These are phyloP conservation scores for Sander lucioperca DNA, from an alignment of 2,113 vertebrate species.

Conservation along the genomic window DNA sequence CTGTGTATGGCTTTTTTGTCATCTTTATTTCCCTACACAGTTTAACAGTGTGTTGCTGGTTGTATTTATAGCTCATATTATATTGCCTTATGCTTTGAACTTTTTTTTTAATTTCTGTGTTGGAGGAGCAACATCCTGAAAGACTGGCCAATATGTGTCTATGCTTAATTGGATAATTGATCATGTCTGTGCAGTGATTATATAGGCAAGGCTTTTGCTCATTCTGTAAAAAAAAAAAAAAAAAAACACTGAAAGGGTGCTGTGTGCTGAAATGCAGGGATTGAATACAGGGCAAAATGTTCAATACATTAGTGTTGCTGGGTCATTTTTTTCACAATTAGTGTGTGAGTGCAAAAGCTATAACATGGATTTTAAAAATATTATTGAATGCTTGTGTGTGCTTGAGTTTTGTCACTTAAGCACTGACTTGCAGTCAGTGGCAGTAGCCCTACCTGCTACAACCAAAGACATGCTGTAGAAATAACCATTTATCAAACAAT, in stretches of 20 bases:
- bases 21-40: neutral
- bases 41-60: neutral
- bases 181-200: neutral
- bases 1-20: too few relatives aligned
- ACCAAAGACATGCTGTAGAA: neutral
- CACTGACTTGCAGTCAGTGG: neutral
- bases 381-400: neutral
- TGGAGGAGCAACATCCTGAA: too few relatives aligned
- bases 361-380: neutral
- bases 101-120: conserved; percentile 9
- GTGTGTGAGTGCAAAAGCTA: neutral
- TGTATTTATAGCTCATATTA: neutral
- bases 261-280: neutral
- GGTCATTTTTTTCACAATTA: neutral
- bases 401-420: neutral
- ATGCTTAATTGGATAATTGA: neutral
- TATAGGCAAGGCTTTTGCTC: neutral
- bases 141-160: neutral
- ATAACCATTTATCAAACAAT: conserved; percentile 3
- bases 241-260: neutral
- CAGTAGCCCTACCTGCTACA: too few relatives aligned
- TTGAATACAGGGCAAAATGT: neutral
- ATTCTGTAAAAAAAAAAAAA: too few relatives aligned
- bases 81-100: neutral
- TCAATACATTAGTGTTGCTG: neutral